Percentiles rank a stretch among this genome's conserved stretches.
Evolutionary conservation across 2,113 vertebrate genomes (phyloP).

Genomic region (Eolophus roseicapilla): DNA sequence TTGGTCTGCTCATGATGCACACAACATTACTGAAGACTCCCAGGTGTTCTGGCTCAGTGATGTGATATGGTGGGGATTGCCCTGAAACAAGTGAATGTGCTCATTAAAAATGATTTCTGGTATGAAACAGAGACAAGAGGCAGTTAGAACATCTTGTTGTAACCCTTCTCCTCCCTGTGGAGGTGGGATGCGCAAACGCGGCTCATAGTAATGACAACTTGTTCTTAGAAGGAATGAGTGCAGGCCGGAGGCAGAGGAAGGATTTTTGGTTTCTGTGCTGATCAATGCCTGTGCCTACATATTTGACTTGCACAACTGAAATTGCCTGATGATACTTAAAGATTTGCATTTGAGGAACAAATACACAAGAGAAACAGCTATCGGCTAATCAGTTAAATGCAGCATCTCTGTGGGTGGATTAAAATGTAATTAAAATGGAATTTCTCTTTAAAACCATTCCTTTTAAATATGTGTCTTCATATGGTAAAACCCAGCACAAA

Average conservation of each 20-base stretch:
- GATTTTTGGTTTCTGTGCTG: neutral
- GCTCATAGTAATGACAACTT: conserved; percentile 29
- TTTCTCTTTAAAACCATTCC: neutral
- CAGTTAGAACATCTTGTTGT: conserved; percentile 20
- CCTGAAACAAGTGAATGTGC: conserved; percentile 34
- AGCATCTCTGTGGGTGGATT: neutral
- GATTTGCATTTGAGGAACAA: neutral
- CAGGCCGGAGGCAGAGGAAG: neutral
- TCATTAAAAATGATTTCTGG: conserved; percentile 74
- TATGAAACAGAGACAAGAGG: conserved; percentile 18
- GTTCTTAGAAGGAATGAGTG: conserved; percentile 16
- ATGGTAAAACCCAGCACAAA: neutral
- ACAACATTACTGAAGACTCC: conserved; percentile 55
- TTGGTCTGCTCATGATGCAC: conserved; percentile 6
- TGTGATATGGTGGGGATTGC: conserved; percentile 17
- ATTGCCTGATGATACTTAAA: neutral
- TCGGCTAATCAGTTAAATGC: neutral
- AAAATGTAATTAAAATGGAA: neutral
- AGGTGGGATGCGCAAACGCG: neutral
- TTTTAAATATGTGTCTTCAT: neutral
- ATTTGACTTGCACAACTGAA: neutral
- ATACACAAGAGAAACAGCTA: neutral
- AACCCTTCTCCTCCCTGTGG: conserved; percentile 50
- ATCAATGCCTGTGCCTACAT: neutral
- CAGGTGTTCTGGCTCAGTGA: conserved; percentile 59